Conservation (phyloP, 2,888 invertebrate genomes). For the Lithophane leautieri region DNA sequence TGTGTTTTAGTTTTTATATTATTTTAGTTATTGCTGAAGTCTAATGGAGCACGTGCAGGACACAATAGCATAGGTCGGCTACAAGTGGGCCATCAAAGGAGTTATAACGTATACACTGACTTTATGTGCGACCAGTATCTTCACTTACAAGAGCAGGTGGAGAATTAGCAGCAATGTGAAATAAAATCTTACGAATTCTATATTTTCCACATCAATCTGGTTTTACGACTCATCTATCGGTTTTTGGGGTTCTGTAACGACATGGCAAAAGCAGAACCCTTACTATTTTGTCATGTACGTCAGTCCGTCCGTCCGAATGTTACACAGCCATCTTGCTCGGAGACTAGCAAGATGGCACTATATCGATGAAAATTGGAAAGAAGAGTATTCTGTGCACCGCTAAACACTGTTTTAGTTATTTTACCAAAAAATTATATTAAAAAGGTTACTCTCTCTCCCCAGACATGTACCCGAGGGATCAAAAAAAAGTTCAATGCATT, state of each 20-base stretch:
- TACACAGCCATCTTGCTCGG: neutral
- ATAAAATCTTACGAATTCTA: neutral
- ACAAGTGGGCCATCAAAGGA: conserved; percentile 4
- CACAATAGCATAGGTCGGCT: conserved; percentile 2
- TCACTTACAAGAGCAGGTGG: neutral
- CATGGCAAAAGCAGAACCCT: neutral
- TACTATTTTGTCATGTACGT: neutral
- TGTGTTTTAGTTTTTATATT: no score
- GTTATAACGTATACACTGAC: neutral
- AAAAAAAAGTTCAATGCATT: neutral
- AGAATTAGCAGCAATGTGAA: neutral
- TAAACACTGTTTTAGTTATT: neutral
- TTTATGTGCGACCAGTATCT: neutral
- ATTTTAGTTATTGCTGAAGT: conserved; percentile 9
- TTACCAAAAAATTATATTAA: neutral
- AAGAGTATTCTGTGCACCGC: neutral
- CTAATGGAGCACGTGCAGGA: conserved; percentile 1
- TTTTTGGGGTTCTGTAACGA: neutral
- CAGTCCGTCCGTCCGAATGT: neutral
- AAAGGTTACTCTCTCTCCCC: neutral
- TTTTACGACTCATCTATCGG: neutral
- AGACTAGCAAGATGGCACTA: neutral
- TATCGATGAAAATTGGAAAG: neutral
- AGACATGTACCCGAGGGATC: neutral
- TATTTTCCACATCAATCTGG: neutral